Conservation (phyloP, 2,888 invertebrate species). For the Machimus atricapillus region DNA sequence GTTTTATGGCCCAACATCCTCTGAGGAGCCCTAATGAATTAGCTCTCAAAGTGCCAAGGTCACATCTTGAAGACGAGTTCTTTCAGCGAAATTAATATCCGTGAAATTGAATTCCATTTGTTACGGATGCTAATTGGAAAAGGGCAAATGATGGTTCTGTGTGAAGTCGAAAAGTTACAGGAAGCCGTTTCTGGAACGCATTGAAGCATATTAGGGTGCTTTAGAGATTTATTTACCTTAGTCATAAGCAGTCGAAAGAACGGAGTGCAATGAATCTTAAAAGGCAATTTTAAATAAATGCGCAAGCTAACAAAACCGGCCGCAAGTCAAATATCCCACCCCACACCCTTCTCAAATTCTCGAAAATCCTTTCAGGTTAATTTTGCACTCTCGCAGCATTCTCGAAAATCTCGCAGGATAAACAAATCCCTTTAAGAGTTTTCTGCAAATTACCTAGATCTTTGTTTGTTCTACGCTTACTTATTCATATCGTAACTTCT, state of each 20-base stretch:
- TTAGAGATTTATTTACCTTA: not conserved
- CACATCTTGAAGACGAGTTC: not conserved
- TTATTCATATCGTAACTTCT: not conserved
- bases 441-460: not conserved
- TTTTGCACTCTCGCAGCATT: not conserved
- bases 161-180: not conserved
- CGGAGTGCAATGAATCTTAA: not conserved
- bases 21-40: not conserved
- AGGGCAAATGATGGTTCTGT: not conserved
- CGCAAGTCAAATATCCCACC: not conserved
- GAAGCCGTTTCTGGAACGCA: not conserved
- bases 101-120: not conserved
- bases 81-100: slow-evolving; percentile 7
- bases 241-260: not conserved
- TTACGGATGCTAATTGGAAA: not conserved
- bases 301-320: not conserved
- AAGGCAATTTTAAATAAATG: not conserved
- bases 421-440: not conserved
- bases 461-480: not conserved
- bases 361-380: not conserved
- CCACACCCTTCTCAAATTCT: not conserved
- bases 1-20: not conserved
- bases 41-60: not conserved
- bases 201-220: not conserved
- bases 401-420: not conserved